Percentiles rank a stretch among this genome's conserved stretches.
phyloP scores from a whole-genome alignment of 1,140 invertebrate species.

The Philotrypesis tridentata region DNA sequence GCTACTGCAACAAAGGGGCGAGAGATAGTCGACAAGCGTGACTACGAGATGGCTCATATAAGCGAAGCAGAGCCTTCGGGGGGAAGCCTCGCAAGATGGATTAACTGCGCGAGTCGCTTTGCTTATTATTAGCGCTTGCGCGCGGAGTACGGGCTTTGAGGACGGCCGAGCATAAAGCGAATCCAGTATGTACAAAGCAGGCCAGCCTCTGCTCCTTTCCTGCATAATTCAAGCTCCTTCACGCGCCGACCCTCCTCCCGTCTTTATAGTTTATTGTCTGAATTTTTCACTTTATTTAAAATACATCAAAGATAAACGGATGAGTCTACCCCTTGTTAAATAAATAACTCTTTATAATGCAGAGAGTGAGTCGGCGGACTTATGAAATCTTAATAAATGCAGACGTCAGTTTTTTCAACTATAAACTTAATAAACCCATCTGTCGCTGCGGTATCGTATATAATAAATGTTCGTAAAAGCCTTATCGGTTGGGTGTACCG shows the following conservation, averaged over 20 bases:
- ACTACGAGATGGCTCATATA: neutral
- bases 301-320: no score
- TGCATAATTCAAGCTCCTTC: neutral
- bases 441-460: no score
- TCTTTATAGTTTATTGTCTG: neutral
- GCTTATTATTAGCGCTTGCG: constrained; percentile 7
- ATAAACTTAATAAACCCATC: no score
- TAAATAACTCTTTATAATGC: no score
- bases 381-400: no score
- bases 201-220: neutral
- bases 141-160: neutral
- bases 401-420: no score
- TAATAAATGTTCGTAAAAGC: no score
- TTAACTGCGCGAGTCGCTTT: constrained; percentile 16
- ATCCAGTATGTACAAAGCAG: neutral
- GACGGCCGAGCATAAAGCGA: neutral
- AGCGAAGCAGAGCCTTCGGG: neutral
- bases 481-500: no score
- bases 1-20: neutral
- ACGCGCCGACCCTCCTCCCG: neutral
- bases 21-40: neutral
- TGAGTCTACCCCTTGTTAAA: no score
- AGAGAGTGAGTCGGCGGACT: no score
- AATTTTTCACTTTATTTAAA: neutral
- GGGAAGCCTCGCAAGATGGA: neutral